Conservation (phyloP, 2,888 invertebrate genomes). For the Xestoiulus laeticollis region DNA sequence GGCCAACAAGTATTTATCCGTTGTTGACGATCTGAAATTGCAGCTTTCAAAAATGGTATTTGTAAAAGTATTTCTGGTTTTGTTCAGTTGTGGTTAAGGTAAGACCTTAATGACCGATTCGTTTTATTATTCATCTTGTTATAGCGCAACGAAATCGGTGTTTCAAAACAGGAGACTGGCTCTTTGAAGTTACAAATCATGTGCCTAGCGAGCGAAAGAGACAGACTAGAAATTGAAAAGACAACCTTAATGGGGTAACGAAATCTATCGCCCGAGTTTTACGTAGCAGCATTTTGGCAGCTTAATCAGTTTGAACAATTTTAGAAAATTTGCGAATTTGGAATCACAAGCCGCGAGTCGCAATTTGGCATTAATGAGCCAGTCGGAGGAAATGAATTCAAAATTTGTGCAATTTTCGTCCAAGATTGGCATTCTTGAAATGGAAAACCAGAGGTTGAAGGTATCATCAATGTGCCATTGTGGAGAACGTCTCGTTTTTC, state of each 20-base stretch:
- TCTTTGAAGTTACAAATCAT: slow-evolving; percentile 27
- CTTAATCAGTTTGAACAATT: background rate
- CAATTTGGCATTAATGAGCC: background rate
- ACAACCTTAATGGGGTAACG: slow-evolving; percentile 38
- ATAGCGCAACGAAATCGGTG: background rate
- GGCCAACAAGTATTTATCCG: slow-evolving; percentile 44
- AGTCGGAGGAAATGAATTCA: slow-evolving; percentile 16
- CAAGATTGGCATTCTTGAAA: background rate
- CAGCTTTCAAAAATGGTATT: slow-evolving; percentile 24
- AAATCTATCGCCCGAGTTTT: background rate
- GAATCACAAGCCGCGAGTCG: background rate
- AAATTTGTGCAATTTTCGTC: background rate
- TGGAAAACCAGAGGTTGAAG: slow-evolving; percentile 47
- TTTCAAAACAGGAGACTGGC: background rate
- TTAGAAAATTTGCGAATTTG: background rate
- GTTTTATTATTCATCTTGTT: background rate
- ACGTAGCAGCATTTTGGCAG: background rate
- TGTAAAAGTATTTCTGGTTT: background rate
- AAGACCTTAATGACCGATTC: background rate
- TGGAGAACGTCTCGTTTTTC: background rate
- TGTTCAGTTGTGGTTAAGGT: background rate
- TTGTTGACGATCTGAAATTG: background rate
- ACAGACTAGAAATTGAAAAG: slow-evolving; percentile 30
- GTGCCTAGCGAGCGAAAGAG: slow-evolving; percentile 31
- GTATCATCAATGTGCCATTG: background rate